These are phyloP conservation scores for Saxicola maurus DNA, from an alignment of 2,797 vertebrate genomes.

Conservation along the genomic window DNA sequence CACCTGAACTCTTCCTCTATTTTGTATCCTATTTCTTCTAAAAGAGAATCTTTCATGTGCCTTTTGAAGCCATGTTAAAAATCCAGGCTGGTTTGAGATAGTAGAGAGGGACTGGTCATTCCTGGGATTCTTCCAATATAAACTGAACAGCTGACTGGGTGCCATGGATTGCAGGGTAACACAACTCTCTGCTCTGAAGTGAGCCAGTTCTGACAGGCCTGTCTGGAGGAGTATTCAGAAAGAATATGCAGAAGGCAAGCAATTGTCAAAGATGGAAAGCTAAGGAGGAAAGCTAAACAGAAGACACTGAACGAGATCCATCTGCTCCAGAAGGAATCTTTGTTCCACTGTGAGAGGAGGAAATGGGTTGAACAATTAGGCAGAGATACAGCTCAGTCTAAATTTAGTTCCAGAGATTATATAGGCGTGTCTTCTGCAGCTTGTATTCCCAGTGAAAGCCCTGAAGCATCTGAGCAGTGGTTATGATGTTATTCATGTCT, in stretches of 20 bases:
- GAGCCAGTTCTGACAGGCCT: background rate
- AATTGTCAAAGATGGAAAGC: background rate
- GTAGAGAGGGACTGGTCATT: background rate
- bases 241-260: background rate
- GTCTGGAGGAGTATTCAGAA: background rate
- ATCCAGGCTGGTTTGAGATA: background rate
- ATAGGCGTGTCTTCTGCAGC: background rate
- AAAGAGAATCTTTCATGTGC: fast-evolving
- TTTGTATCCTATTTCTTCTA: background rate
- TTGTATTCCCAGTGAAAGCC: background rate
- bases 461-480: background rate
- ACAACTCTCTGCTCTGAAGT: background rate
- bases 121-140: background rate
- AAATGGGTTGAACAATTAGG: background rate
- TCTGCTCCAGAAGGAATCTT: background rate
- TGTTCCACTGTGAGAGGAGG: background rate
- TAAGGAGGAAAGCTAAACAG: background rate
- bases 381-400: background rate
- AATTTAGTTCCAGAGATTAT: background rate
- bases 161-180: background rate
- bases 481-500: background rate
- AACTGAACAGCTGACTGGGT: background rate
- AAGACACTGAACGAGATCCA: background rate
- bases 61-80: background rate
- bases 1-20: background rate